These are phyloP conservation scores for Telmatochromis sp. DNA, from an alignment of 2,113 vertebrate genomes.

Conservation along the genomic window DNA sequence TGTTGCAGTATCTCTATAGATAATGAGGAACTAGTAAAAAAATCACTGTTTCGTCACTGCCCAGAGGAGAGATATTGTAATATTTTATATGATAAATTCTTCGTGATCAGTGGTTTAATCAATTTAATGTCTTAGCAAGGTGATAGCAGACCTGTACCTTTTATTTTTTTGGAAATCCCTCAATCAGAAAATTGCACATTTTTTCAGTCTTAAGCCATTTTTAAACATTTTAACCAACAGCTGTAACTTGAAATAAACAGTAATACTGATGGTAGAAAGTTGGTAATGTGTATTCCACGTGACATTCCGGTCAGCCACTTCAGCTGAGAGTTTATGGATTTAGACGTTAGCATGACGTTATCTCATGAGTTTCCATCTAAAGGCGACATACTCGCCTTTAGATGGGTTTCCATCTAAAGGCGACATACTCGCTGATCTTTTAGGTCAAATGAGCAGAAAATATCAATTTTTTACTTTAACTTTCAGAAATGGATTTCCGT, in stretches of 20 bases:
- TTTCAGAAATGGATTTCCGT: neutral
- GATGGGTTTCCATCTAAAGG: neutral
- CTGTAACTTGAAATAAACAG: neutral
- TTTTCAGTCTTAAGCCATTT: neutral
- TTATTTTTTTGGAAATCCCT: neutral
- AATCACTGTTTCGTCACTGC: neutral
- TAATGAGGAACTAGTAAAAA: neutral
- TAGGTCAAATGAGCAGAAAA: neutral
- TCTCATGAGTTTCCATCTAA: neutral
- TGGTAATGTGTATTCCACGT: neutral
- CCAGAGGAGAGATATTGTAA: neutral
- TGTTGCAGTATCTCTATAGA: neutral
- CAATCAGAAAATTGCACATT: neutral
- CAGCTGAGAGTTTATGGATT: neutral
- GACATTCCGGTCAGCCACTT: neutral
- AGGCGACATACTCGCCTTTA: too few species aligned
- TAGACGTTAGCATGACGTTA: neutral
- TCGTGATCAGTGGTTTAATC: neutral
- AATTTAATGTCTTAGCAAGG: neutral
- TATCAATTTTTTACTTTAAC: neutral
- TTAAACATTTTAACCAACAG: neutral
- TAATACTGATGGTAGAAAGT: neutral
- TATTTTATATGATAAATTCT: neutral
- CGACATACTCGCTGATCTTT: neutral
- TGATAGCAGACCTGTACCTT: neutral